Percentiles rank a stretch among this genome's conserved stretches.
Conservation (phyloP, 2,797 vertebrate species). For the Cossypha polioptera region DNA sequence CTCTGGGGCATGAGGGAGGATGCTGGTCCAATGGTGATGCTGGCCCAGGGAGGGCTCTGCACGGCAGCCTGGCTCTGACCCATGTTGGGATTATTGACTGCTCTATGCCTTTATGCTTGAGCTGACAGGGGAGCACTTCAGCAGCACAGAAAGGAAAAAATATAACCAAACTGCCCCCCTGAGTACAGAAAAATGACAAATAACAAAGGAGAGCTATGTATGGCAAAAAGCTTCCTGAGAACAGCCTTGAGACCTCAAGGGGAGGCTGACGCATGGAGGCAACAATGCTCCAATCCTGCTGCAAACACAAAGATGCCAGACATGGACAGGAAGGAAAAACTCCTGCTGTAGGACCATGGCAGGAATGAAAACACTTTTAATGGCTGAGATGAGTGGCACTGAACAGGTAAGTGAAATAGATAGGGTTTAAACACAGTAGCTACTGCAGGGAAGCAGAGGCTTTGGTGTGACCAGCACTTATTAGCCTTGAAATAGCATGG, state of each 20-base stretch:
- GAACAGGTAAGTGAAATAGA: not conserved
- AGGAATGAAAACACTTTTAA: not conserved
- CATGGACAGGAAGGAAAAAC: not conserved
- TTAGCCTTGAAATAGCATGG: not conserved
- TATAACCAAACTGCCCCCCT: not conserved
- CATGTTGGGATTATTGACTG: not conserved
- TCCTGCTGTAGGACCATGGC: not conserved
- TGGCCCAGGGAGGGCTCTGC: not conserved
- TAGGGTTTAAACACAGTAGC: not conserved
- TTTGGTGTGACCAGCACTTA: not conserved
- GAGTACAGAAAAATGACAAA: not conserved
- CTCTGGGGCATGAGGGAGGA: not conserved
- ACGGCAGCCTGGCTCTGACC: not conserved
- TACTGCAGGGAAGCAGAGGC: not conserved
- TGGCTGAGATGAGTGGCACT: not conserved
- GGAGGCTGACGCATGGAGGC: accelerated
- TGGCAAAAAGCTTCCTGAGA: not conserved
- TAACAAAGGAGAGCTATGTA: not conserved
- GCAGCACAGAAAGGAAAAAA: not conserved
- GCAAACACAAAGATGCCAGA: not conserved
- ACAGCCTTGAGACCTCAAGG: not conserved
- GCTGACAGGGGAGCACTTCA: not conserved
- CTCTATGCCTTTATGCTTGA: not conserved
- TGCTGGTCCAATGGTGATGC: not conserved
- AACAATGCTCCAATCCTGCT: not conserved